Conservation (phyloP, 1,140 invertebrate genomes). For the Centruroides sculpturatus region DNA sequence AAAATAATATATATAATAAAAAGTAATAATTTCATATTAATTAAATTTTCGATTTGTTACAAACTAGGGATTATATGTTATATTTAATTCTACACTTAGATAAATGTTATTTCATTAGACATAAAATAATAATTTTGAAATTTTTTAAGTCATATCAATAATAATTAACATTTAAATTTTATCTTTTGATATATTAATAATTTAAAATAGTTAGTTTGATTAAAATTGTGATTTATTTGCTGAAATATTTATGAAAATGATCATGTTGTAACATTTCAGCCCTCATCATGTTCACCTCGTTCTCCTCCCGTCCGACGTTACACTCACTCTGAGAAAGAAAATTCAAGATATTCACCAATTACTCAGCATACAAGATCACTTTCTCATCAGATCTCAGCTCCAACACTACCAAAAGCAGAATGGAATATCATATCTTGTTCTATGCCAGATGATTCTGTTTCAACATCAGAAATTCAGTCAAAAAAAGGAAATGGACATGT, state of each 20-base stretch:
- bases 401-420: slow-evolving; percentile 1
- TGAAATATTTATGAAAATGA: background rate
- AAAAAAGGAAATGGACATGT: background rate
- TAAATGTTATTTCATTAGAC: no score
- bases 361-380: slow-evolving; percentile 5
- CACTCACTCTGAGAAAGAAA: slow-evolving; percentile 11
- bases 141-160: no score
- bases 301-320: slow-evolving; percentile 10
- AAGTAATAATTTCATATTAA: no score
- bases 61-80: no score
- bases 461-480: background rate
- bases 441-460: background rate
- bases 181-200: background rate
- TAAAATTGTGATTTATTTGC: no score
- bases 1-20: no score
- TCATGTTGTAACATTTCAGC: slow-evolving; percentile 1
- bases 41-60: no score
- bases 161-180: background rate
- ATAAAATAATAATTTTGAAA: no score
- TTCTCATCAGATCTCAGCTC: slow-evolving; percentile 14
- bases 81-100: no score
- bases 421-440: background rate
- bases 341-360: slow-evolving; percentile 1
- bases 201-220: background rate
- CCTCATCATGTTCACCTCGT: slow-evolving; percentile 12